Evolutionary conservation across 2,888 invertebrate species (phyloP), one percentile per base, ranked within the genome.

Genomic region (Cyclophora albipunctata): DNA sequence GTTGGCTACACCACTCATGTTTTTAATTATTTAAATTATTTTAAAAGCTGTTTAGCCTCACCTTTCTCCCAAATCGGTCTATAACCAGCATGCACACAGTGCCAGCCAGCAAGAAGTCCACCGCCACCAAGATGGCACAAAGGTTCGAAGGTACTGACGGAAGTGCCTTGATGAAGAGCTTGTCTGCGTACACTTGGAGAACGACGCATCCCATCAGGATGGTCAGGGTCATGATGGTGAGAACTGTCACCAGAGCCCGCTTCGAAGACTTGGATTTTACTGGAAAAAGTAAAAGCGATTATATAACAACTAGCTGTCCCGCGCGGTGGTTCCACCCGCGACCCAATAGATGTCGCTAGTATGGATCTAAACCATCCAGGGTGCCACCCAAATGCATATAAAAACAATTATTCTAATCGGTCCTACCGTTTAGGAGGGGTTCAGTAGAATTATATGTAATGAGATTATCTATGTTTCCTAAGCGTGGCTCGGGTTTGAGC

Each of bases 181-280:
- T 76, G 52, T 86, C 86, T 0, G 87, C 86, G 50, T 83, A 87
- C 2, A 86, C 81, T 56, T 86, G 84, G 0, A 87, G 70, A 0
- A 84, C 81, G 1, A 81, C 67, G 3, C 80, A 73, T 0, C 87
- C 87, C 84, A 85, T 86, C 55, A 81, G 61, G n/a, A 78, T 78
- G 0, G 78, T 70, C 2, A 73, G 6, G 0, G 73, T 60, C 77
- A 84, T 83, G 3, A 76, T 60, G 0, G 71, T 66, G 0, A 87
- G 59, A 0, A 64, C 56, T 0, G 62, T 63, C 2, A 54, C 6
- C 0, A 80, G 55, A 0, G 78, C 78, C 0, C 69, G 63, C 45
- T 70, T 68, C 0, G 81, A 79, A 0, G 81, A 77, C 40, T 71
- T 66, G 0, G 81, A 81, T 52, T 71, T 70, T 51, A 60, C 81